Evolutionary conservation across 1,140 invertebrate genomes (phyloP).

Genomic region (Neelides sp.): DNA sequence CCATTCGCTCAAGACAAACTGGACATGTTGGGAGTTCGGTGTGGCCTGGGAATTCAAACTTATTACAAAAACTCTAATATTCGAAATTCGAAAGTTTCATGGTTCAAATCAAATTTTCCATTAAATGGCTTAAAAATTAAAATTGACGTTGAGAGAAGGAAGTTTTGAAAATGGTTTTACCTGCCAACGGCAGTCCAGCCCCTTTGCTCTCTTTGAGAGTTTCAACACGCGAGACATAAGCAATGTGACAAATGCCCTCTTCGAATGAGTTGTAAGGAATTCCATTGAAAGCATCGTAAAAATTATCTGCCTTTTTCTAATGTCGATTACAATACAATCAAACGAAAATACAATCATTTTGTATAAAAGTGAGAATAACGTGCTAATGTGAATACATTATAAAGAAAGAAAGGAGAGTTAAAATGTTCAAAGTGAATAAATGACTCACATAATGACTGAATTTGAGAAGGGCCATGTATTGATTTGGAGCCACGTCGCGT

Average conservation of each 20-base stretch:
- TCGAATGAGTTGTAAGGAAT: slow-evolving; percentile 84
- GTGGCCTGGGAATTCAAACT: slow-evolving; percentile 60
- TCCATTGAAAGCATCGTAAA: slow-evolving; percentile 87
- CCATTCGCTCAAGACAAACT: slow-evolving; percentile 92
- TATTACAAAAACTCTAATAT: slow-evolving; percentile 28
- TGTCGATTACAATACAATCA: too few relatives aligned
- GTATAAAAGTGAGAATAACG: slow-evolving; percentile 12
- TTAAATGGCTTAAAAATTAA: too few relatives aligned
- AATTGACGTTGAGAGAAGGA: not conserved
- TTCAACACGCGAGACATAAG: slow-evolving; percentile 90
- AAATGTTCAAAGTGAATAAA: too few relatives aligned
- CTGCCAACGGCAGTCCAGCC: slow-evolving; percentile 43
- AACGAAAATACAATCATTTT: slow-evolving; percentile 31
- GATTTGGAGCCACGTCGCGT: slow-evolving; percentile 68
- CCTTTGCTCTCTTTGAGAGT: slow-evolving; percentile 50
- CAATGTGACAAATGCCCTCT: slow-evolving; percentile 75
- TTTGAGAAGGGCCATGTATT: slow-evolving; percentile 92
- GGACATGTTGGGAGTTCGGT: slow-evolving; percentile 96
- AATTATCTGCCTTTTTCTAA: slow-evolving; percentile 74
- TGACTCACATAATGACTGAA: slow-evolving; percentile 51
- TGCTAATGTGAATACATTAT: slow-evolving; percentile 16
- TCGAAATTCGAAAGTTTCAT: too few relatives aligned
- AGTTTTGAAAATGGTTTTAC: slow-evolving; percentile 8
- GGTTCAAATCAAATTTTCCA: too few relatives aligned
- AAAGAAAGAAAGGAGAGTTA: slow-evolving; percentile 4